These are phyloP conservation scores for Biston stratarius DNA, from an alignment of 2,888 invertebrate species.

Conservation along the genomic window DNA sequence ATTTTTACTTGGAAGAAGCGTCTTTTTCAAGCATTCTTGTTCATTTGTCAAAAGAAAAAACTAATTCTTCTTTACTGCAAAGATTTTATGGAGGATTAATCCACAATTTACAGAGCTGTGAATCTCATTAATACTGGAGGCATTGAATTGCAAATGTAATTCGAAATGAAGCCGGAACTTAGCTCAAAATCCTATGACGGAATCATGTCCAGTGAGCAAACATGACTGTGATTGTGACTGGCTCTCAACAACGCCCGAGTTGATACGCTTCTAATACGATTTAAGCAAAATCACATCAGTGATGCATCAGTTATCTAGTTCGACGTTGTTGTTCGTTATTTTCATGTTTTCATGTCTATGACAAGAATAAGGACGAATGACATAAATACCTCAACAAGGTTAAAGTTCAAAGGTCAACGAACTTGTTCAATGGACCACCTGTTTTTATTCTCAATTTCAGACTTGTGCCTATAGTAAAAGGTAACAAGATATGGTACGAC, in stretches of 20 bases:
- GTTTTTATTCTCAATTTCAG: too few species aligned
- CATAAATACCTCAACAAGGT: too few species aligned
- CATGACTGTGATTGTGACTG: constrained; percentile 54
- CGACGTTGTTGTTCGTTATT: not conserved
- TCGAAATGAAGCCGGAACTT: constrained; percentile 2
- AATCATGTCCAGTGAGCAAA: constrained; percentile 56
- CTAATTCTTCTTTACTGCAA: not conserved
- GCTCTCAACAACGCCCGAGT: constrained; percentile 54
- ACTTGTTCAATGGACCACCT: too few species aligned
- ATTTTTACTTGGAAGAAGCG: constrained; percentile 16
- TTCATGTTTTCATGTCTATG: not conserved
- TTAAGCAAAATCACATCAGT: constrained; percentile 56
- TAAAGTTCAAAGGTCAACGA: too few species aligned
- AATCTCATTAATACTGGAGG: not conserved
- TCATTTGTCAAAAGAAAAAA: constrained; percentile 5
- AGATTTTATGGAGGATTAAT: not conserved
- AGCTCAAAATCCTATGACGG: constrained; percentile 55
- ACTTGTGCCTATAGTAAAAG: too few species aligned
- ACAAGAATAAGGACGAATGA: not conserved
- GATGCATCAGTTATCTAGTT: not conserved
- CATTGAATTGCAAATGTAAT: constrained; percentile 7
- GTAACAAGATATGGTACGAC: too few species aligned
- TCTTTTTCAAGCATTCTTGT: constrained; percentile 6
- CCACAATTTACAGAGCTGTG: not conserved
- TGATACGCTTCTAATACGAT: constrained; percentile 61